Conservation (phyloP, 2,888 invertebrate genomes). For the Branchinecta sandiegonensis region DNA sequence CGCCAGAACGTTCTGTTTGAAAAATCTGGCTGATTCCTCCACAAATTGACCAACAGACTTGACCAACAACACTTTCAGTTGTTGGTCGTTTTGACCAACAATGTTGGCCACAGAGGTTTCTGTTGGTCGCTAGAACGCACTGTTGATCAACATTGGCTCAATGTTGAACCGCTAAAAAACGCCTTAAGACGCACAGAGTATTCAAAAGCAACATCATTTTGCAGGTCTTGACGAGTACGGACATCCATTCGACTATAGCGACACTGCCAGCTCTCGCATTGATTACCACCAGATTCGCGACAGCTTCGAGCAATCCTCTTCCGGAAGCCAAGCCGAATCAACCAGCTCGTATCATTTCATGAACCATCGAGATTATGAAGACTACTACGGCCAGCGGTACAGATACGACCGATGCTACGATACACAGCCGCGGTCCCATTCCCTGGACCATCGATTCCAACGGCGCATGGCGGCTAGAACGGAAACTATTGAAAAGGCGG, state of each 20-base stretch:
- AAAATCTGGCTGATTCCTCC: too few relatives aligned
- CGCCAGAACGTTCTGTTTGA: too few relatives aligned
- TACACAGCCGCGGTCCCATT: conserved; percentile 10
- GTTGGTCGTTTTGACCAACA: too few relatives aligned
- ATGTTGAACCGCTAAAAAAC: too few relatives aligned
- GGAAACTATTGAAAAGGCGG: neutral
- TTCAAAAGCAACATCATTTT: neutral
- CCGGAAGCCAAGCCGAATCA: conserved; percentile 21
- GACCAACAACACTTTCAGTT: too few relatives aligned
- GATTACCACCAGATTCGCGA: conserved; percentile 28
- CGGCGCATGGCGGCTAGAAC: neutral
- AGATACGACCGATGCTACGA: neutral
- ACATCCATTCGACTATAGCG: conserved; percentile 1
- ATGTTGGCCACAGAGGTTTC: too few relatives aligned
- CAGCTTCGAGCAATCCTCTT: conserved; percentile 23
- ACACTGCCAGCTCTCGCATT: conserved; percentile 13
- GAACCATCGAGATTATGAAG: conserved; percentile 11
- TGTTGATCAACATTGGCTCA: too few relatives aligned
- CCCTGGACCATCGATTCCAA: neutral
- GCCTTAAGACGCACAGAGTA: too few relatives aligned
- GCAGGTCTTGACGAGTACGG: conserved; percentile 6
- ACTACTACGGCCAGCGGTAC: conserved; percentile 12
- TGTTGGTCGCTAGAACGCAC: too few relatives aligned
- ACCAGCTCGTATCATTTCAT: conserved; percentile 26
- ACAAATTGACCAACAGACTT: too few relatives aligned